These are phyloP conservation scores for Anolis carolinensis DNA, from an alignment of 2,113 vertebrate genomes.

Conservation along the genomic window DNA sequence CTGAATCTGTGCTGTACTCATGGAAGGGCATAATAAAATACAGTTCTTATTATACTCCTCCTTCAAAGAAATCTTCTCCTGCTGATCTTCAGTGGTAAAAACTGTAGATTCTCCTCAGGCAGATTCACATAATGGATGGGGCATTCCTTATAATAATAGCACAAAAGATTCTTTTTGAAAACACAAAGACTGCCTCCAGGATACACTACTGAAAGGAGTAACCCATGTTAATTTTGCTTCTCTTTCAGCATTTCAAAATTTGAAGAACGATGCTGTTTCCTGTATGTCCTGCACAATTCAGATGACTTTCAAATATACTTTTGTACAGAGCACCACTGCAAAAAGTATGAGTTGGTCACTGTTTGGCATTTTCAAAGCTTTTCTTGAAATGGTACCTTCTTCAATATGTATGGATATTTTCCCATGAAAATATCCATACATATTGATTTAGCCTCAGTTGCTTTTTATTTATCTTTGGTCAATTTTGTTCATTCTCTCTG, in stretches of 20 bases:
- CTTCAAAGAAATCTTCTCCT: neutral
- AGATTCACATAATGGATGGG: neutral
- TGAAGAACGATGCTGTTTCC: slow-evolving; percentile 95
- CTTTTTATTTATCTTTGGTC: neutral
- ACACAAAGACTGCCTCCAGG: neutral
- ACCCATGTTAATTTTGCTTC: slow-evolving; percentile 38
- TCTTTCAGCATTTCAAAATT: slow-evolving; percentile 94
- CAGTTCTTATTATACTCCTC: neutral
- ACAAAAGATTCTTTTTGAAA: neutral
- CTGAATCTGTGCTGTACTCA: neutral
- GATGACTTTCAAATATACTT: slow-evolving; percentile 99
- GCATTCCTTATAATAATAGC: neutral
- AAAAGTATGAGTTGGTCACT: slow-evolving; percentile 79
- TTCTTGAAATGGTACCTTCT: neutral
- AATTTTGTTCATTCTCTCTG: neutral
- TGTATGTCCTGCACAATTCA: slow-evolving; percentile 95
- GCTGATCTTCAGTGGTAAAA: neutral
- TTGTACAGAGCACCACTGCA: slow-evolving; percentile 96
- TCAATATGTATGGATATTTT: too few relatives aligned
- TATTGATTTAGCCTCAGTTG: neutral
- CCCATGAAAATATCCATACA: neutral
- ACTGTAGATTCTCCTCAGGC: slow-evolving; percentile 5
- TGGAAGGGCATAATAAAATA: neutral
- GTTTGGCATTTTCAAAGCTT: neutral
- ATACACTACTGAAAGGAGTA: neutral